These are phyloP conservation scores for Drosophila seclusa DNA, from an alignment of 2,888 invertebrate genomes.

Conservation along the genomic window DNA sequence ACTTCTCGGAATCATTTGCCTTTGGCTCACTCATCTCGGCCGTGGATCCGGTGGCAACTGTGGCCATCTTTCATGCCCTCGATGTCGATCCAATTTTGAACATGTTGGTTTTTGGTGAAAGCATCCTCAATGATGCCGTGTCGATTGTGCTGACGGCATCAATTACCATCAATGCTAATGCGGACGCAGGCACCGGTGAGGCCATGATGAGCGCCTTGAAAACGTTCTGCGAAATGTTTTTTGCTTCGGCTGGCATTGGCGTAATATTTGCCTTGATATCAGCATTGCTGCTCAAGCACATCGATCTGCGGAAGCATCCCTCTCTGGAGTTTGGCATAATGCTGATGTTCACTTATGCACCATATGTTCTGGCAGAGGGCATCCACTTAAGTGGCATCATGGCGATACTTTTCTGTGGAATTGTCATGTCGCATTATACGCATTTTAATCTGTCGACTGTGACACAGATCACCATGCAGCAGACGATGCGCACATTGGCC, in stretches of 20 bases:
- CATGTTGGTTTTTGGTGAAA: conserved; percentile 98
- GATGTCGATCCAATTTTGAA: conserved; percentile 98
- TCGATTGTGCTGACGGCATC: conserved; percentile 98
- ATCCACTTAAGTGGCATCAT: conserved; percentile 98
- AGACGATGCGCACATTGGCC: conserved; percentile 97
- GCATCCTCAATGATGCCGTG: conserved; percentile 96
- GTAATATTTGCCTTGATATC: conserved; percentile 97
- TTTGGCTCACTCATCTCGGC: conserved; percentile 98
- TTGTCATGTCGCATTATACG: conserved; percentile 99
- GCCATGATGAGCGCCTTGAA: conserved; percentile 95
- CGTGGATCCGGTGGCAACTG: conserved; percentile 99
- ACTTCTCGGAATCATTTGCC: conserved; percentile 98
- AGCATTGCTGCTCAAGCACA: conserved; percentile 96
- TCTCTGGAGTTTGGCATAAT: conserved; percentile 99
- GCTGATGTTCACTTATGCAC: conserved; percentile 99
- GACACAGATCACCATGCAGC: conserved; percentile 99
- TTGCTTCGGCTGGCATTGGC: conserved; percentile 98
- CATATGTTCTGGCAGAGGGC: conserved; percentile 99
- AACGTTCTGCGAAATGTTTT: conserved; percentile 98
- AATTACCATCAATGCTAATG: conserved; percentile 89
- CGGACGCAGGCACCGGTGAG: conserved; percentile 89
- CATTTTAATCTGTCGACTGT: conserved; percentile 99
- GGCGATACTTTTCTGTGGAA: conserved; percentile 99
- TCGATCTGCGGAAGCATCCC: conserved; percentile 98
- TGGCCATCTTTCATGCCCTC: conserved; percentile 98